Evolutionary conservation across 1,140 invertebrate species (phyloP), one percentile per base, ranked within the genome.

Genomic region (Heliconius hewitsoni): DNA sequence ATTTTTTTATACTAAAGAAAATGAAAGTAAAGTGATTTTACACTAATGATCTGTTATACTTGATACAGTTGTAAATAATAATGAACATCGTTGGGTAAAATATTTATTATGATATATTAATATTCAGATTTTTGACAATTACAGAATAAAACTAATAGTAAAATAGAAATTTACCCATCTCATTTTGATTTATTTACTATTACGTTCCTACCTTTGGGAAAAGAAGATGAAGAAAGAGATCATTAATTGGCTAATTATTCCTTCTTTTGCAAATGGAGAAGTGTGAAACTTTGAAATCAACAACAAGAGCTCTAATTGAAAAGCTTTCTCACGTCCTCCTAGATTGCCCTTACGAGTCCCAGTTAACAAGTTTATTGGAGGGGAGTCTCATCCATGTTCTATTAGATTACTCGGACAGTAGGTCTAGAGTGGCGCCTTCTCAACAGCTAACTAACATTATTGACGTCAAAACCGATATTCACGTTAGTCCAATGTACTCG

Each of bases 351-450:
- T 66, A 66, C 60, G 60, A 66, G 60, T 66, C 11, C 60, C 60
- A 39, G 74, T 30, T 57, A 75, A 75, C 74, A 75, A 75, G 55
- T 75, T 75, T 73, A 73, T 46, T 39, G 27, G 74, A 74, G 30
- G 37, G 30, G 57, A 60, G 52, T 74, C 74, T 75, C 55, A n/a
- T 16, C 52, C 11, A 42, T 57, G 37, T 39, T 39, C 34, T 75
- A 75, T 75, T 75, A 42, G 55, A 75, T 75, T 66, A 75, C 55
- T 66, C 34, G 74, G 55, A 75, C 74, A 66, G 34, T 75, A 50
- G 74, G 74, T 66, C 74, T 75, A 66, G 30, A 75, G 74, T 75
- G 55, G 34, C 52, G 42, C 74, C n/a, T 75, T 66, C 74, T 60
- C 74, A n/a, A 60, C 74, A 42, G 34, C 74, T 75, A 60, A 42